Evolutionary conservation across 2,888 invertebrate species (phyloP), one percentile per base, ranked within the genome.

Genomic region (Sinhomidia bicolor): DNA sequence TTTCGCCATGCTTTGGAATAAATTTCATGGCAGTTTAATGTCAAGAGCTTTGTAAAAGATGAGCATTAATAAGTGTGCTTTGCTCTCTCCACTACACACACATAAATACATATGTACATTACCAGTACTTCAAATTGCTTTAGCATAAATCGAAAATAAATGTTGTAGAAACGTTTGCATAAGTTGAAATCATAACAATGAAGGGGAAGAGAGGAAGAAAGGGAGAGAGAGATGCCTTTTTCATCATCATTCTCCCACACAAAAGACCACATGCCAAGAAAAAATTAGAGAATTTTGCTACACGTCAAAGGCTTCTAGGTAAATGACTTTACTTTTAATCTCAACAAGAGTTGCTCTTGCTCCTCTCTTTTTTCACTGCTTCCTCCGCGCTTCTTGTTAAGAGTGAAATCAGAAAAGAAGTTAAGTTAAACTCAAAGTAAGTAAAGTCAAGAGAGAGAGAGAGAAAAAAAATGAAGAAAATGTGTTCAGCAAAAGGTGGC

Each of bases 271-370:
- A 41, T 68, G 68, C 20, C 20, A 68, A 36, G 65, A 14, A 44
- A 71, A 74, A 26, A 74, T 6, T 74, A 36, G 41, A 41, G 44
- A 71, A 65, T 71, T 71, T 47, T 23, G 44, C 1, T 44, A n/a
- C n/a, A 26, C 74, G 74, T 74, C 47, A 74, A 74, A 47, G 74
- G 74, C 83, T 71, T 71, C 36, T 41, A 32, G 51, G 71, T 57
- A 83, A 83, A 57, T 83, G 54, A 54, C 36, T 57, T 47, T 71
- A 32, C 54, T 57, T 83, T 71, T 83, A 83, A 83, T 71, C 71
- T 74, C 26, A 74, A 44, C 47, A 23, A 26, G 47, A 74, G 26
- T 47, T 71, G 71, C 41, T 47, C 74, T 47, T 44, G 1, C 26
- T 65, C 74, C 26, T 26, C 74, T 26, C 47, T 65, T 29, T 60